Evolutionary conservation across 2,113 vertebrate genomes (phyloP).

Genomic region (Brachyhypopomus gauderio): DNA sequence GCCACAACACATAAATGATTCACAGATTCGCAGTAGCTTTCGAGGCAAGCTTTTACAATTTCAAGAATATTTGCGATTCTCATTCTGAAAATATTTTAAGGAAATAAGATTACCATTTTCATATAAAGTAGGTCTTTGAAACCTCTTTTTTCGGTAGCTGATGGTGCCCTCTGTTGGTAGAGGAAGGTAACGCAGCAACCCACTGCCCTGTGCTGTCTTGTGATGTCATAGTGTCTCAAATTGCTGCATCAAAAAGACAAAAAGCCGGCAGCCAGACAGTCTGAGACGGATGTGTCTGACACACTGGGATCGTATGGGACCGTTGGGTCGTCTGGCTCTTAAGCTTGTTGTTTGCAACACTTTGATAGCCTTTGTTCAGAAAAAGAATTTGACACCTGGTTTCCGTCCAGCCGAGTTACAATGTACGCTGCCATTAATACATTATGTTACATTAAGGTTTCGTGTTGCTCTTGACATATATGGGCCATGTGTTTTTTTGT

Average conservation of each 20-base stretch:
- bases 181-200: not conserved
- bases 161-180: slow-evolving; percentile 49
- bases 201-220: not conserved
- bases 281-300: slow-evolving; percentile 20
- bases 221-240: slow-evolving; percentile 3
- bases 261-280: slow-evolving; percentile 22
- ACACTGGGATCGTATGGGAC: slow-evolving; percentile 2
- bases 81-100: too few relatives aligned
- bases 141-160: not conserved
- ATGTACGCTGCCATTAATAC: slow-evolving; percentile 2
- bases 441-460: slow-evolving; percentile 1
- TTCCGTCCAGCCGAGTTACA: slow-evolving; percentile 11
- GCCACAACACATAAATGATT: slow-evolving; percentile 37
- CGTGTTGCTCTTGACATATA: slow-evolving; percentile 18
- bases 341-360: slow-evolving; percentile 11
- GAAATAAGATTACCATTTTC: not conserved
- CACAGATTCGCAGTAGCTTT: not conserved
- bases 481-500: not conserved
- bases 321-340: not conserved
- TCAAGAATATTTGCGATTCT: too few relatives aligned
- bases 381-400: slow-evolving; percentile 33
- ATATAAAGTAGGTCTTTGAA: not conserved
- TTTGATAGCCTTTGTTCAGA: not conserved
- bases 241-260: slow-evolving; percentile 13
- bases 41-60: not conserved